Evolutionary conservation across 1,140 invertebrate species (phyloP), one percentile per base, ranked within the genome.

Genomic region (Aphelinus atriplicis): DNA sequence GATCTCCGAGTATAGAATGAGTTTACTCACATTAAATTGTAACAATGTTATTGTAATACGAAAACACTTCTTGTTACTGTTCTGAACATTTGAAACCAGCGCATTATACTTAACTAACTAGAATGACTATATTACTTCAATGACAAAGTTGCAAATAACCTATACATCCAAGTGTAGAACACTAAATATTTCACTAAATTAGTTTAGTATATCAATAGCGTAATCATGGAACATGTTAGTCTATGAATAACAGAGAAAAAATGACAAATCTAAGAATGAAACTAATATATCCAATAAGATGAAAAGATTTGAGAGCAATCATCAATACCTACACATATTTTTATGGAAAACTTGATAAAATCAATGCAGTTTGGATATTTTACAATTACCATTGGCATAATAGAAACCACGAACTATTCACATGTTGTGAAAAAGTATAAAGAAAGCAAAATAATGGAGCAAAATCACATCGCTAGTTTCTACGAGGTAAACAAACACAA

Each of bases 401-500:
- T 45, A 26, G 5, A 43, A 45, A 26, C 42, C 42, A 43, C 42
- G 5, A 43, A 7, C 58, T 60, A 43, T 2, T 60, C 42, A 2
- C 5, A 42, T 26, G 5, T 42, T n/a, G 57, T 42, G 26, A 7
- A 7, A 3, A 42, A n/a, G 43, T 58, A 58, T 58, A 63, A 47
- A 10, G 2, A 46, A 63, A 63, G 61, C 26, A 63, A 63, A 63
- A 63, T 63, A 45, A 63, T 47, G 48, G 61, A 48, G 61, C 58
- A 43, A 60, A 60, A 60, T 60, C 6, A 63, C 61, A 7, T 63
- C n/a, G 61, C 46, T 63, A 46, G 46, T 63, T 45, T 63, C 61
- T 60, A 60, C 26, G 61, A 63, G 9, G 61, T 63, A 63, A 63
- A 63, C 61, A 63, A 63, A 63, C 61, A 45, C 61, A 63, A 63